Conservation (phyloP, 2,888 invertebrate species). For the Caenorhabditis auriculariae region DNA sequence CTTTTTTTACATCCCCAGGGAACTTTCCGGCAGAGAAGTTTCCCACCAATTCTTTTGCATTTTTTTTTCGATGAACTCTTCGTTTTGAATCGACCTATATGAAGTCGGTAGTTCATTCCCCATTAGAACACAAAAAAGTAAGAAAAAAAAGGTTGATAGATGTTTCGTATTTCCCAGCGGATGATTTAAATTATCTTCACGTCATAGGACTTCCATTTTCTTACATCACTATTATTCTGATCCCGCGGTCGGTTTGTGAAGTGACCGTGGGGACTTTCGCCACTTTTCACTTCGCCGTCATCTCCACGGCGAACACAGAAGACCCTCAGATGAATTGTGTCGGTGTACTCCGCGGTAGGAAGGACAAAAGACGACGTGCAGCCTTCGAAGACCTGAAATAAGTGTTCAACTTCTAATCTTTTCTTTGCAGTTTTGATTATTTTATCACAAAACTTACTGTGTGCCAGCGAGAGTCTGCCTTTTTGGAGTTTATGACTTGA, state of each 20-base stretch:
- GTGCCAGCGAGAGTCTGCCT: conserved; percentile 30
- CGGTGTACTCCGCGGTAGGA: conserved; percentile 69
- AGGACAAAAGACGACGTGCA: conserved; percentile 68
- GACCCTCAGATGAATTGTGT: conserved; percentile 26
- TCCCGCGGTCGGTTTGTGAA: conserved; percentile 19
- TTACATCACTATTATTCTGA: no score
- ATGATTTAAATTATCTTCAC: not conserved
- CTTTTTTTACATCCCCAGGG: no score
- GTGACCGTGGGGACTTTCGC: conserved; percentile 27
- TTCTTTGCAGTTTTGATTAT: not conserved
- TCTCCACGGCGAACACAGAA: conserved; percentile 15
- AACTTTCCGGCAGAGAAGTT: no score
- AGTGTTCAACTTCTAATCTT: not conserved
- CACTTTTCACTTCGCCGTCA: conserved; percentile 16
- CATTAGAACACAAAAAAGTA: no score
- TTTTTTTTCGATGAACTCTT: no score
- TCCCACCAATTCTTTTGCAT: no score
- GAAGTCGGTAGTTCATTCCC: no score
- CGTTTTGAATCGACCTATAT: no score
- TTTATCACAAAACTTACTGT: conserved; percentile 22
- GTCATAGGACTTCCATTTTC: not conserved
- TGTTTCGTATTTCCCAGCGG: not conserved
- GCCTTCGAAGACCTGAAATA: conserved; percentile 68
- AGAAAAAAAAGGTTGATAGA: not conserved
- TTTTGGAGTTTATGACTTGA: conserved; percentile 11